These are phyloP conservation scores for Heteronetta atricapilla DNA, from an alignment of 2,113 vertebrate genomes.

Conservation along the genomic window DNA sequence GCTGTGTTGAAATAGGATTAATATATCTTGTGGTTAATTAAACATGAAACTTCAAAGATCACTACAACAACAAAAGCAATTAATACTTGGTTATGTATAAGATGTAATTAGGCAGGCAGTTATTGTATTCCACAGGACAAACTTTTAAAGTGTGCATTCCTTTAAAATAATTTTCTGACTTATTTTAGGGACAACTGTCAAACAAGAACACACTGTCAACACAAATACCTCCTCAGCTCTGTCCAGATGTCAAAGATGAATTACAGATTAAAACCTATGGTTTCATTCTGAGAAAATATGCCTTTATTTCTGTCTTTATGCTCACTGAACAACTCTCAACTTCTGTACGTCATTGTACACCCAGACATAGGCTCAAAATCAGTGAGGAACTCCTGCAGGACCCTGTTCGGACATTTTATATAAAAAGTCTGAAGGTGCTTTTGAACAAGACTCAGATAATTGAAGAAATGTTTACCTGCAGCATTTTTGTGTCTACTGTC, in stretches of 20 bases:
- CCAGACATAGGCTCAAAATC: neutral
- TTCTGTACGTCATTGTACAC: neutral
- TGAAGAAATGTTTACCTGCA: neutral
- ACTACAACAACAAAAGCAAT: constrained; percentile 67
- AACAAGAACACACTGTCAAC: neutral
- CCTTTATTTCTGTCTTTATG: neutral
- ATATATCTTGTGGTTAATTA: constrained; percentile 67
- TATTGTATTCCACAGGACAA: constrained; percentile 49
- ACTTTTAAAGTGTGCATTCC: constrained; percentile 27
- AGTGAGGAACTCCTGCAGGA: neutral
- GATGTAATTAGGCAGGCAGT: constrained; percentile 56
- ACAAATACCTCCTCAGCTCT: neutral
- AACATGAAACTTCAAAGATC: constrained; percentile 64
- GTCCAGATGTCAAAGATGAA: neutral
- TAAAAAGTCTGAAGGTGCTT: constrained; percentile 3
- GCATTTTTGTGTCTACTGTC: neutral
- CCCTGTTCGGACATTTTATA: neutral
- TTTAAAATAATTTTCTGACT: constrained; percentile 4
- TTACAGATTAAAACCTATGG: neutral
- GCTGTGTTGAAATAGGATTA: constrained; percentile 64
- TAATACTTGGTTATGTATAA: constrained; percentile 57
- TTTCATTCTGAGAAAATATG: neutral
- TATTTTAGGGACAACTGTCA: constrained; percentile 9
- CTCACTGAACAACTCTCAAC: neutral
- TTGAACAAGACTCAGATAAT: constrained; percentile 15